Percentiles rank a stretch among this genome's conserved stretches.
Evolutionary conservation across 2,113 vertebrate genomes (phyloP).

Genomic region (Platysternon megacephalum): DNA sequence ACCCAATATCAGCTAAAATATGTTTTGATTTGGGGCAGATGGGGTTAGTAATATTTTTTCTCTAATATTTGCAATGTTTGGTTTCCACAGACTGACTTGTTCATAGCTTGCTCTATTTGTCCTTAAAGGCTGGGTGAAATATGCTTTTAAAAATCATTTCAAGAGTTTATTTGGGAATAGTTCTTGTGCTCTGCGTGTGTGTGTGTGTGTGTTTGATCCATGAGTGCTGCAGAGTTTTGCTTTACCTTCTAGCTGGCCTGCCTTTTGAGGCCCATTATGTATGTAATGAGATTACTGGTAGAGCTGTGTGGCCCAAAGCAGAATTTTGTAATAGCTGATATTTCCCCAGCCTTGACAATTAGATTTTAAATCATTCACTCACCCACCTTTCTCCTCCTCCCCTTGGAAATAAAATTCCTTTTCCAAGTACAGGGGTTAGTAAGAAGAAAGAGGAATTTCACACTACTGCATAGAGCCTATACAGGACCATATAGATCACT

Average conservation of each 20-base stretch:
- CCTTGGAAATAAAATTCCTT: conserved; percentile 20
- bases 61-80: conserved; percentile 3
- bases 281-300: conserved; percentile 13
- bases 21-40: neutral
- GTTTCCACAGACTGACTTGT: neutral
- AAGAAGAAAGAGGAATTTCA: conserved; percentile 28
- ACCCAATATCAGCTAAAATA: neutral
- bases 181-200: neutral
- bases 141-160: neutral
- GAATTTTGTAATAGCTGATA: neutral
- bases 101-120: neutral
- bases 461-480: neutral
- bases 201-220: neutral
- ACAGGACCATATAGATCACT: conserved; percentile 13
- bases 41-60: neutral
- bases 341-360: neutral
- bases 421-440: conserved; percentile 7
- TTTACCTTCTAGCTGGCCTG: conserved; percentile 13
- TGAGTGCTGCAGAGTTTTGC: neutral
- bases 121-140: neutral
- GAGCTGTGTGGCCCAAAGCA: neutral
- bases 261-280: neutral
- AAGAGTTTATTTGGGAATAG: neutral
- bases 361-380: conserved; percentile 18
- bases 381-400: neutral